A percentile compares a stretch with the other conserved stretches of the same genome.
Evolutionary conservation across 1,140 invertebrate species (phyloP).

Genomic region (Drosophila suzukii): DNA sequence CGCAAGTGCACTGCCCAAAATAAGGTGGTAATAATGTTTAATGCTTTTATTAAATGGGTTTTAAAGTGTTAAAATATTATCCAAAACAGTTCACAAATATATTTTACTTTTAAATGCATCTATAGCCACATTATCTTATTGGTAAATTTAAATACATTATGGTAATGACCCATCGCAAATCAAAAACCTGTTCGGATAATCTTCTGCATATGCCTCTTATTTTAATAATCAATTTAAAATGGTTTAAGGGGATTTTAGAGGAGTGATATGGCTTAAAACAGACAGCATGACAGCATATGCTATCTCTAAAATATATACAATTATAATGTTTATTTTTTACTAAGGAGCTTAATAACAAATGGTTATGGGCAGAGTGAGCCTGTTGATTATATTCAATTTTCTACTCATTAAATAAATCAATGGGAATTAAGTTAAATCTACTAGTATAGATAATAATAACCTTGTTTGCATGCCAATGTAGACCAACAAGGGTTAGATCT

Average conservation of each 20-base stretch:
- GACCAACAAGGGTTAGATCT: background rate
- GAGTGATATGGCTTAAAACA: constrained; percentile 1
- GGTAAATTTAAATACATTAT: no score
- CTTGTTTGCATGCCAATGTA: background rate
- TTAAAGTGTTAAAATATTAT: no score
- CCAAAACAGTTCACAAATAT: no score
- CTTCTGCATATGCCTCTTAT: background rate
- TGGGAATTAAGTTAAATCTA: background rate
- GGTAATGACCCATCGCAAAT: no score
- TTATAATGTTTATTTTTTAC: background rate
- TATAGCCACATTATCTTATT: no score
- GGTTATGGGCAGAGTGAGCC: no score
- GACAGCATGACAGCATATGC: background rate
- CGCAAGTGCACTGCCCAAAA: constrained; percentile 15
- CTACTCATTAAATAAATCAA: background rate
- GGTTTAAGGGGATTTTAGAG: background rate
- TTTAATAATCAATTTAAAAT: background rate
- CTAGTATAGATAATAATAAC: background rate
- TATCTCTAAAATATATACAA: no score
- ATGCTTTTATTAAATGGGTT: no score
- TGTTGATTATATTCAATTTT: background rate
- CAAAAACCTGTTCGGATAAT: background rate
- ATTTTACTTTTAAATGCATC: no score
- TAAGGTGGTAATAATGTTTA: no score
- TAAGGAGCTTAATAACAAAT: background rate